phyloP scores from a whole-genome alignment of 2,113 vertebrate species.

The Polypterus senegalus region DNA sequence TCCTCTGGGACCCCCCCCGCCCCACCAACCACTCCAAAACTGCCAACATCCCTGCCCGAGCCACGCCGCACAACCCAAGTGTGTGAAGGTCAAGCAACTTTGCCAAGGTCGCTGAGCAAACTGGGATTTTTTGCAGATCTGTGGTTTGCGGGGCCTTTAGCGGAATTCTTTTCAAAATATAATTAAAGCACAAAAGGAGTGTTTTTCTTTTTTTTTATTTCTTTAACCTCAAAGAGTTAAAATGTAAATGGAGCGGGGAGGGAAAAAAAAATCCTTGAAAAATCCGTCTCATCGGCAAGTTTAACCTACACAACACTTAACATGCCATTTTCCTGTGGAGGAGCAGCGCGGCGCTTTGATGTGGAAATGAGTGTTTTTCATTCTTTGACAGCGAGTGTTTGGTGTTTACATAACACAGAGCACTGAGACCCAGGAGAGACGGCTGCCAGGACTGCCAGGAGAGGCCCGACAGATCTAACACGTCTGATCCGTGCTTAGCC shows the following conservation, averaged over 20 bases:
- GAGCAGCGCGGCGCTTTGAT: slow-evolving; percentile 56
- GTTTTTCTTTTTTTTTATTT: not conserved
- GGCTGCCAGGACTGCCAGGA: slow-evolving; percentile 53
- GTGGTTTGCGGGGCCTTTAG: too few species aligned
- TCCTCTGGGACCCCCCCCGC: too few species aligned
- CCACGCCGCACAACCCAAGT: too few species aligned
- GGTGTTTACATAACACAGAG: slow-evolving; percentile 55
- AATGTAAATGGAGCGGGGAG: slow-evolving; percentile 8
- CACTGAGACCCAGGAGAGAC: slow-evolving; percentile 35
- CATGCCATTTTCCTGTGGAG: slow-evolving; percentile 43
- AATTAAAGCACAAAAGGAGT: not conserved
- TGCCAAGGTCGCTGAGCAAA: not conserved
- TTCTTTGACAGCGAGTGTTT: slow-evolving; percentile 59
- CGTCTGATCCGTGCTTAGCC: slow-evolving; percentile 58
- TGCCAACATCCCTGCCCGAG: too few species aligned
- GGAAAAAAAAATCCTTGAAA: slow-evolving; percentile 20
- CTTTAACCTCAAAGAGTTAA: not conserved
- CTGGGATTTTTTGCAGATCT: too few species aligned
- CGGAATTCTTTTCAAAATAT: not conserved
- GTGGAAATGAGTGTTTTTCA: slow-evolving; percentile 64
- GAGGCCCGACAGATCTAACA: slow-evolving; percentile 62
- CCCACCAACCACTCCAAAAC: too few species aligned
- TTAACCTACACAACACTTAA: slow-evolving; percentile 56
- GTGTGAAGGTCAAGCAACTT: slow-evolving; percentile 3
- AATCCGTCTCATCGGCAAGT: slow-evolving; percentile 42